Percentiles rank a stretch among this genome's conserved stretches.
These are phyloP conservation scores for Apostichopus leukothele DNA, from an alignment of 53 echinoderm and acorn worm species.

Conservation along the genomic window DNA sequence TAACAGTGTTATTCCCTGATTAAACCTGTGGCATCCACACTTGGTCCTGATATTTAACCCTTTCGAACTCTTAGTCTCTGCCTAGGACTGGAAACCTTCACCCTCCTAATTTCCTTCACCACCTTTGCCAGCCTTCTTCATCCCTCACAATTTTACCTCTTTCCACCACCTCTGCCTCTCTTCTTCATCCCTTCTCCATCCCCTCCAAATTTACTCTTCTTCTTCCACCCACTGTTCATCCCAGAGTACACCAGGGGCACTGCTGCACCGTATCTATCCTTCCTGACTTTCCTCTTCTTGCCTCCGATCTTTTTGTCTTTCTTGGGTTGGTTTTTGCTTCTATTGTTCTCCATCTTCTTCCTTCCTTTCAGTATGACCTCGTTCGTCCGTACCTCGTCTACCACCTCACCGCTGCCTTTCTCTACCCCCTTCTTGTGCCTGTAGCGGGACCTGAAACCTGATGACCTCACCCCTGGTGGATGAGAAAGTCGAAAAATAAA, in stretches of 20 bases:
- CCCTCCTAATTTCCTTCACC: too few relatives aligned
- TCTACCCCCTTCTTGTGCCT: constrained; percentile 35
- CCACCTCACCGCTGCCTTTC: constrained; percentile 37
- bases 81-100: too few relatives aligned
- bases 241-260: neutral
- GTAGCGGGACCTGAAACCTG: constrained; percentile 36
- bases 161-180: too few relatives aligned
- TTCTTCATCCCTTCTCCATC: too few relatives aligned
- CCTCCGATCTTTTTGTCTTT: neutral
- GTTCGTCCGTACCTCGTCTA: constrained; percentile 57
- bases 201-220: too few relatives aligned
- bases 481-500: neutral
- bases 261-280: neutral
- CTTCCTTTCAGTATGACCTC: constrained; percentile 79
- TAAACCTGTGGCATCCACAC: too few relatives aligned
- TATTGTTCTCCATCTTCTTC: constrained; percentile 64
- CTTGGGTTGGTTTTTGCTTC: constrained; percentile 48
- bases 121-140: too few relatives aligned
- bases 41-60: too few relatives aligned
- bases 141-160: too few relatives aligned
- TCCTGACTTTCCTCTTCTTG: neutral
- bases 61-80: too few relatives aligned
- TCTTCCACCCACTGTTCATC: neutral
- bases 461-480: constrained; percentile 34
- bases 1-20: too few relatives aligned